phyloP scores from a whole-genome alignment of 2,888 invertebrate species.

The Drosophila ustulata region DNA sequence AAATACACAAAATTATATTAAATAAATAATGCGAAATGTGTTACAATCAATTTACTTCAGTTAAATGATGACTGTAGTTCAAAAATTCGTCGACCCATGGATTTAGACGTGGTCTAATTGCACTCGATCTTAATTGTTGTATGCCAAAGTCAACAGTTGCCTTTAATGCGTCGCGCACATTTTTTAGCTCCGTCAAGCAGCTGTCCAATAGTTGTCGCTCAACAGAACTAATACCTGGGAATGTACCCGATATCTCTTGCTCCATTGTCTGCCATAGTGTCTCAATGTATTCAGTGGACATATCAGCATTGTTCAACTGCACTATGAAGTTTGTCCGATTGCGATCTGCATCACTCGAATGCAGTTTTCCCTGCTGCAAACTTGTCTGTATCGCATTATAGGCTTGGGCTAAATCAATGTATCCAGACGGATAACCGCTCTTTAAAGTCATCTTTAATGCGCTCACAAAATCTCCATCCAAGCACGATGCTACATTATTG shows the following conservation, averaged over 20 bases:
- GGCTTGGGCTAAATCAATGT: slow-evolving; percentile 91
- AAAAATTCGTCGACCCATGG: slow-evolving; percentile 94
- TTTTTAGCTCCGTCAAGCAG: slow-evolving; percentile 87
- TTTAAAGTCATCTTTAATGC: slow-evolving; percentile 90
- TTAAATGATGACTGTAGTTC: slow-evolving; percentile 90
- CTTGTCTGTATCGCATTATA: slow-evolving; percentile 93
- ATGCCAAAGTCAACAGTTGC: slow-evolving; percentile 92
- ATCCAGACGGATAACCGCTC: slow-evolving; percentile 91
- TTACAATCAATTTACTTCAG: slow-evolving; percentile 88
- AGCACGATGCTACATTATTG: slow-evolving; percentile 94
- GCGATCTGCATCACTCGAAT: slow-evolving; percentile 92
- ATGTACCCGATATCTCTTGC: slow-evolving; percentile 88
- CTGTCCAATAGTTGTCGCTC: slow-evolving; percentile 91
- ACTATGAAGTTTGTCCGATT: slow-evolving; percentile 92
- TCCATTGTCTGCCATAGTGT: slow-evolving; percentile 92
- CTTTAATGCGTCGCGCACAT: slow-evolving; percentile 85
- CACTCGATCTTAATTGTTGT: slow-evolving; percentile 91
- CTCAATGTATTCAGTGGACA: slow-evolving; percentile 95
- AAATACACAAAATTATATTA: slow-evolving; percentile 4
- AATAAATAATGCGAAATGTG: background rate
- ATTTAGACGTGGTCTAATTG: slow-evolving; percentile 93
- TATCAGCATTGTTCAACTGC: slow-evolving; percentile 94
- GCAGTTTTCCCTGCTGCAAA: slow-evolving; percentile 92
- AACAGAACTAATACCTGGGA: slow-evolving; percentile 87
- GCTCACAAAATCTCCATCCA: slow-evolving; percentile 94